Base-by-base conservation (phyloP, 2,888 invertebrate species). In the Pseudococcus viburni region DNA sequence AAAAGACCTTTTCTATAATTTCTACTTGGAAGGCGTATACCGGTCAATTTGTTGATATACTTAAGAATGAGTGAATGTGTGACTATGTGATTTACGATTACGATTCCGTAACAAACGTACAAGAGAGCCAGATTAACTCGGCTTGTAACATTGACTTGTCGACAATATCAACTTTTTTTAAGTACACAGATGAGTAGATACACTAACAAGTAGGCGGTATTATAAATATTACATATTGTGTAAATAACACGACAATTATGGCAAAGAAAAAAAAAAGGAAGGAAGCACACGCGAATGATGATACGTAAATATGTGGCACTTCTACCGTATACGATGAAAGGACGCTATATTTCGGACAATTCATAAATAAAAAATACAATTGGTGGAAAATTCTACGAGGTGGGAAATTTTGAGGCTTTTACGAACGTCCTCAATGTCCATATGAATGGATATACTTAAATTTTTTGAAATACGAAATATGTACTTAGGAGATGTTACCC, bases 141-240 rank as follows among this genome's bases (percentile, higher is more conserved):
- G 1, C 26, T 1, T 33, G 33, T 73, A 73, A 12, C 68, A 73
- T 73, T 73, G 68, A 73, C 68, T 73, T 73, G 68, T 73, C 68
- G 68, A 73, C 68, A 33, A 73, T 33, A 33, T 33, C 26, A 33
- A 33, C 26, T 15, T 15, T 15, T 15, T 51, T 73, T 73, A 73
- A 73, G 68, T 73, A 73, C 68, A 33, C 33, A 73, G 68, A 73
- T 33, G 68, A 73, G 26, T 33, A 73, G 68, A 33, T 73, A 73
- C 68, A 15, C 68, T 73, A 73, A 26, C 33, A 73, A 73, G 22
- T 73, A 73, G 26, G 33, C 68, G 68, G 33, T 15, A 33, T 73
- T 73, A 59, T 59, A 19, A 19, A 51, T 51, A 64, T 19, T 22
- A 15, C 33, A 15, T 26, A 73, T 15, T 59, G 19, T 59, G 59